Base-by-base conservation (phyloP, 2,113 vertebrate species). In the Sialia sialis region DNA sequence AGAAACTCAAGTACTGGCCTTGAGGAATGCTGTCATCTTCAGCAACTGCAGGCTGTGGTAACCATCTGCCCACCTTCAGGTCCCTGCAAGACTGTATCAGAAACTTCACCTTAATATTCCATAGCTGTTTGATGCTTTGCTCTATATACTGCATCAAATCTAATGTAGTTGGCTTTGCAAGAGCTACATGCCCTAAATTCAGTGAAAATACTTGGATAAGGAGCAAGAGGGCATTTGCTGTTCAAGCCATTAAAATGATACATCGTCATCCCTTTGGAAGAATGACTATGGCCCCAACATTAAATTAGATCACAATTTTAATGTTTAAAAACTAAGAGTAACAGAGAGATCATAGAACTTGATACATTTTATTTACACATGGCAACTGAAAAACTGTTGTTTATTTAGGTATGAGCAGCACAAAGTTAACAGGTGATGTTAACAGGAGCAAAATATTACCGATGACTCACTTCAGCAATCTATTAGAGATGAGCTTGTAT, bases 261-360 rank as follows among this genome's bases (percentile, higher is more conserved):
- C 5, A 41, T 2, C 9, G 2, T 74, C 29, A 48, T 38, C 6
- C 7, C 63, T 84, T 54, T 52, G 41, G 60, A 94, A 96, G 36
- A 97, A 96, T 4, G n/a, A 97, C 27, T 39, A 76, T 15, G 25
- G 69, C 51, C 64, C 27, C 29, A 34, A 63, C 46, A 67, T 55
- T 69, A 46, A 87, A 96, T 96, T 44, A 94, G 92, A 95, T 95
- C 85, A 96, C 81, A 94, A 94, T 97, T 95, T 98, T 97, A 97
- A 96, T 97, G 95, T 96, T 98, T 94, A 97, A 97, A 98, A 98
- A 97, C 94, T 95, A 96, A 95, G 91, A 94, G 90, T 91, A 97
- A 96, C 95, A 87, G 90, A 97, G 89, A 97, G 92, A 92, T 95
- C 93, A 96, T 59, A 97, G 94, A 97, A 95, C 68, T 95, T 90